Conservation (phyloP, 2,888 invertebrate genomes). For the Thecocarcelia acutangulata region DNA sequence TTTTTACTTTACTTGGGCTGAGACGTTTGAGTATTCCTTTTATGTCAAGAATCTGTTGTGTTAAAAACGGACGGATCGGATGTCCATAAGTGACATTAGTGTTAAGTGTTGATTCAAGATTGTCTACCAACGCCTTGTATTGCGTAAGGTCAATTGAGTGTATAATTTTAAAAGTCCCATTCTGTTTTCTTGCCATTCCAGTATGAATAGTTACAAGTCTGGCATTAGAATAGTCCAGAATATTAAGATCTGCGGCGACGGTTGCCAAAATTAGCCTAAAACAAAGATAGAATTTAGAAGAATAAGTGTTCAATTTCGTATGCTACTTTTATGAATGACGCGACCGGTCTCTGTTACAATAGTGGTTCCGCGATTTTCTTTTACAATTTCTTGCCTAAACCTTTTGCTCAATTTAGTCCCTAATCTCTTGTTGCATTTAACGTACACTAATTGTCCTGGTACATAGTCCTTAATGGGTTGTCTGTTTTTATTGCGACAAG, state of each 20-base stretch:
- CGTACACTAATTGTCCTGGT: neutral
- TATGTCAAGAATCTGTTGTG: neutral
- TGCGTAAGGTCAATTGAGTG: neutral
- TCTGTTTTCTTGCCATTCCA: constrained; percentile 47
- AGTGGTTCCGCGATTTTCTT: neutral
- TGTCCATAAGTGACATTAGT: neutral
- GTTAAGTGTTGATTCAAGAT: too few relatives aligned
- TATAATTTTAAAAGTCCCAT: constrained; percentile 51
- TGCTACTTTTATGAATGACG: too few relatives aligned
- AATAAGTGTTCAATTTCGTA: too few relatives aligned
- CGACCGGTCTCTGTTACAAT: neutral
- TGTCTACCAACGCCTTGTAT: too few relatives aligned
- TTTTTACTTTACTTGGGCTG: neutral
- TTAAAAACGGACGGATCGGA: too few relatives aligned
- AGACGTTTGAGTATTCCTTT: neutral
- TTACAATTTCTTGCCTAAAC: neutral
- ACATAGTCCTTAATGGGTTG: neutral
- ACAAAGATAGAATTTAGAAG: too few relatives aligned
- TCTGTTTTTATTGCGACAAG: neutral
- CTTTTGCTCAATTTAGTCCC: neutral
- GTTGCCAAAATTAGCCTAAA: neutral
- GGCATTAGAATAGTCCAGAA: constrained; percentile 54
- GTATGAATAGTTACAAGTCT: constrained; percentile 40
- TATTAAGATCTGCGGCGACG: constrained; percentile 1
- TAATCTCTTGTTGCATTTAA: too few relatives aligned